Conservation (phyloP, 2,797 vertebrate genomes). For the Acipenser ruthenus region DNA sequence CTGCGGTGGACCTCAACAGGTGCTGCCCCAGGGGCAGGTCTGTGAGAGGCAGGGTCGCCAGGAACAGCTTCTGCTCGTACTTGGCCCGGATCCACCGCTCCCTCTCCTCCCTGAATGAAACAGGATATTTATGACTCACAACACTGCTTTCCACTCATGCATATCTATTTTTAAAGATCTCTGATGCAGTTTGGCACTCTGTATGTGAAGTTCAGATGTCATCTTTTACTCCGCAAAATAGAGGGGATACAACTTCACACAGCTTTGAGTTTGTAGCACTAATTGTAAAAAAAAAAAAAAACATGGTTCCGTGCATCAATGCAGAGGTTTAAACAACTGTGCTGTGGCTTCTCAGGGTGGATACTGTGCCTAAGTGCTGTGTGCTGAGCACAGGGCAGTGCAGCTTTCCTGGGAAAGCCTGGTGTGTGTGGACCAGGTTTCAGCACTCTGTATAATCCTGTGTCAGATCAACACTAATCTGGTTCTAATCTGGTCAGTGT, state of each 20-base stretch:
- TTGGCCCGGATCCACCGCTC: constrained; percentile 97
- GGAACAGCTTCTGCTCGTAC: constrained; percentile 94
- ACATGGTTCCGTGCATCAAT: no score
- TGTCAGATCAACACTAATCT: constrained; percentile 76
- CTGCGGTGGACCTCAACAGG: constrained; percentile 75
- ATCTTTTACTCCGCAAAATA: no score
- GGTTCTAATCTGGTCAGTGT: constrained; percentile 72
- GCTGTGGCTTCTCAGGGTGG: constrained; percentile 7
- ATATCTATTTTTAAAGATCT: no score
- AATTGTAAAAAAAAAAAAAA: no score
- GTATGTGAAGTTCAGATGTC: no score
- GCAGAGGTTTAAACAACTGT: no score
- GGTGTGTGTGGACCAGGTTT: constrained; percentile 44
- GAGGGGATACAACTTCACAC: no score
- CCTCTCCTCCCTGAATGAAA: constrained; percentile 70
- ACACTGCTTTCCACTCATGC: no score
- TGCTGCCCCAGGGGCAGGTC: constrained; percentile 85
- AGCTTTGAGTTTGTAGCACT: no score
- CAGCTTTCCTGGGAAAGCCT: not conserved
- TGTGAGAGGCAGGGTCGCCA: constrained; percentile 64
- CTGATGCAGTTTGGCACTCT: no score
- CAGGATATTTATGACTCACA: no score
- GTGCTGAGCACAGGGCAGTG: no score
- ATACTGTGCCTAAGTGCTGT: not conserved
- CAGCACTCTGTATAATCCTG: constrained; percentile 57